Percentiles rank a stretch among this genome's conserved stretches.
These are phyloP conservation scores for Ichneumon xanthorius DNA, from an alignment of 2,888 invertebrate genomes.

Conservation along the genomic window DNA sequence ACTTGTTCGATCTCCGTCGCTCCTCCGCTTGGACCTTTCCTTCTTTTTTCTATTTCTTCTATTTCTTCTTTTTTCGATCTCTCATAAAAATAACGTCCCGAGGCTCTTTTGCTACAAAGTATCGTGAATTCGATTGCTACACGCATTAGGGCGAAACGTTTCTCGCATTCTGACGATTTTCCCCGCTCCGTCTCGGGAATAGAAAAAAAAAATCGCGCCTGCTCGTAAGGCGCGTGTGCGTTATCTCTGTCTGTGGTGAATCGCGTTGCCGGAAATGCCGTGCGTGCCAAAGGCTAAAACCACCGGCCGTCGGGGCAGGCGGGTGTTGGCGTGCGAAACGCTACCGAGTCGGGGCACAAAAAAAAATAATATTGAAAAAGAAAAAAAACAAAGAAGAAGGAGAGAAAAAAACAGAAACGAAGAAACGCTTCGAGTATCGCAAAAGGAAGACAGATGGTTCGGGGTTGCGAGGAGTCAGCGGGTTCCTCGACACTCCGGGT, in stretches of 20 bases:
- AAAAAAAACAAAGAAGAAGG: conserved; percentile 19
- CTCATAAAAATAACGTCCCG: background rate
- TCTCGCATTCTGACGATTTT: conserved; percentile 17
- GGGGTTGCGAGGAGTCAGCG: conserved; percentile 38
- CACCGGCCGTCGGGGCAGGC: conserved; percentile 68
- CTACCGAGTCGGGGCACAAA: conserved; percentile 56
- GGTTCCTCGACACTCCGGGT: background rate
- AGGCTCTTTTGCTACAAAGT: conserved; percentile 8
- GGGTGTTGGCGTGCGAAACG: conserved; percentile 71
- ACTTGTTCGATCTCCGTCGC: conserved; percentile 25
- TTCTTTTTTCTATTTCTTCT: background rate
- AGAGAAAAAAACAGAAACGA: conserved; percentile 45
- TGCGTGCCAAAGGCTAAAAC: conserved; percentile 80
- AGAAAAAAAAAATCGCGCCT: conserved; percentile 13
- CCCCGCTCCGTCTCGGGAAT: background rate
- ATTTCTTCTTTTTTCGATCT: background rate
- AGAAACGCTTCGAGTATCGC: conserved; percentile 49
- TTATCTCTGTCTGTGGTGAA: conserved; percentile 50
- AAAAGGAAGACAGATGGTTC: conserved; percentile 62
- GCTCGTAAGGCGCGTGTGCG: conserved; percentile 33
- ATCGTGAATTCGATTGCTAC: background rate
- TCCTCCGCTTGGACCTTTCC: background rate
- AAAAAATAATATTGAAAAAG: conserved; percentile 61
- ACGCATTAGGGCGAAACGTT: background rate
- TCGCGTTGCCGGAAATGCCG: conserved; percentile 83